Evolutionary conservation across 2,113 vertebrate genomes (phyloP).

Genomic region (Lucifuga dentata): DNA sequence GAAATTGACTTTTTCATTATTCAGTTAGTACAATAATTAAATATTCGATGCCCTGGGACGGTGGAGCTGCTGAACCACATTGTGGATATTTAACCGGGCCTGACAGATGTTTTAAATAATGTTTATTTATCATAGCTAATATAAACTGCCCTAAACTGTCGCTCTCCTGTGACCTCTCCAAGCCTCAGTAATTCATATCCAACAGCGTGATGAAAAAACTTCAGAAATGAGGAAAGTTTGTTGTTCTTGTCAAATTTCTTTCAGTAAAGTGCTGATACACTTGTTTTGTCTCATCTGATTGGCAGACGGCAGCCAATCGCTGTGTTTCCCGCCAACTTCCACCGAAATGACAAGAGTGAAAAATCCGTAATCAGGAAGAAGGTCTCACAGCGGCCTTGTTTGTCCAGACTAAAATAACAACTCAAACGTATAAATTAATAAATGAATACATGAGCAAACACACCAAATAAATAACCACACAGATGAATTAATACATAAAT

Average conservation of each 20-base stretch:
- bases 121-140: conserved; percentile 87
- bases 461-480: conserved; percentile 58
- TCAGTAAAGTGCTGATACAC: background rate
- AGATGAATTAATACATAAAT: conserved; percentile 76
- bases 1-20: conserved; percentile 87
- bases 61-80: conserved; percentile 80
- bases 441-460: conserved; percentile 73
- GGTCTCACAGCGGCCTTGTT: conserved; percentile 22
- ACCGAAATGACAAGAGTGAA: background rate
- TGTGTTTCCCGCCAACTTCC: conserved; percentile 10
- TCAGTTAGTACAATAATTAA: conserved; percentile 84
- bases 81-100: conserved; percentile 80
- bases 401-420: conserved; percentile 43
- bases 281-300: conserved; percentile 7
- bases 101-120: conserved; percentile 87
- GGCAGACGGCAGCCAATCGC: background rate
- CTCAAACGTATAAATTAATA: conserved; percentile 74
- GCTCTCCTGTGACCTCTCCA: conserved; percentile 60
- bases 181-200: conserved; percentile 41
- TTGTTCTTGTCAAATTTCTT: background rate
- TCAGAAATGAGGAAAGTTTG: conserved; percentile 15
- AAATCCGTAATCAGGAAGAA: conserved; percentile 1
- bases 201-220: background rate
- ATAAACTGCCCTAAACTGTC: conserved; percentile 71
- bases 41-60: conserved; percentile 85